Evolutionary conservation across 2,113 vertebrate species (phyloP).

Genomic region (Bettongia penicillata): DNA sequence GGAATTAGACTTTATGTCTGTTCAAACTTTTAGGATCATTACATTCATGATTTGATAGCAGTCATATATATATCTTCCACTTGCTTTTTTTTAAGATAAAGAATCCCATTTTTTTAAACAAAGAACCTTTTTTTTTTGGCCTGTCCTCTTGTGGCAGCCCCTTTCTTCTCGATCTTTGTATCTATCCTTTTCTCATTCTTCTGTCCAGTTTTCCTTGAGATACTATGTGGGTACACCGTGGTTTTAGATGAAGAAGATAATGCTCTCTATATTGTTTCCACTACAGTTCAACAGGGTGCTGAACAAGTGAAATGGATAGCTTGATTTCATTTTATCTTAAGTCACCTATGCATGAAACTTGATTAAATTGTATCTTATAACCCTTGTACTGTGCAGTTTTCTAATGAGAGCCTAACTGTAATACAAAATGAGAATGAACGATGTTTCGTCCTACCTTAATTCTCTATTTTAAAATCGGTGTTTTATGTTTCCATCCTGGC

Average conservation of each 20-base stretch:
- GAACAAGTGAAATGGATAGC: neutral
- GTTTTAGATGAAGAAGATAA: fast-evolving
- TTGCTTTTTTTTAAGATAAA: neutral
- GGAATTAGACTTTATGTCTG: neutral
- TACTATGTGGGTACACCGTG: neutral
- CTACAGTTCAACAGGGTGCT: neutral
- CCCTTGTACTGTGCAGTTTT: neutral
- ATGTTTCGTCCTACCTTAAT: neutral
- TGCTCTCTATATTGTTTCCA: neutral
- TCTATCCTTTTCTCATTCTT: neutral
- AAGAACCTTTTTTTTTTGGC: neutral
- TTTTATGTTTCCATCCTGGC: neutral
- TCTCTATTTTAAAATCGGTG: neutral
- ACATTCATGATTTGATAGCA: neutral
- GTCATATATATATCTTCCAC: too few species aligned
- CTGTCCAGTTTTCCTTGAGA: neutral
- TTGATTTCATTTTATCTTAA: neutral
- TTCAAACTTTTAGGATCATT: neutral
- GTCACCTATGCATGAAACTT: neutral
- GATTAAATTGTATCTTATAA: neutral
- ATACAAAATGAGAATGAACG: neutral
- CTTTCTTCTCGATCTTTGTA: neutral
- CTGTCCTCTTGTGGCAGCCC: neutral
- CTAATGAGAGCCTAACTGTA: neutral
- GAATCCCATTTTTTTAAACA: neutral